Evolutionary conservation across 1,140 invertebrate species (phyloP), one percentile per base, ranked within the genome.

Genomic region (Brachionus sp.): DNA sequence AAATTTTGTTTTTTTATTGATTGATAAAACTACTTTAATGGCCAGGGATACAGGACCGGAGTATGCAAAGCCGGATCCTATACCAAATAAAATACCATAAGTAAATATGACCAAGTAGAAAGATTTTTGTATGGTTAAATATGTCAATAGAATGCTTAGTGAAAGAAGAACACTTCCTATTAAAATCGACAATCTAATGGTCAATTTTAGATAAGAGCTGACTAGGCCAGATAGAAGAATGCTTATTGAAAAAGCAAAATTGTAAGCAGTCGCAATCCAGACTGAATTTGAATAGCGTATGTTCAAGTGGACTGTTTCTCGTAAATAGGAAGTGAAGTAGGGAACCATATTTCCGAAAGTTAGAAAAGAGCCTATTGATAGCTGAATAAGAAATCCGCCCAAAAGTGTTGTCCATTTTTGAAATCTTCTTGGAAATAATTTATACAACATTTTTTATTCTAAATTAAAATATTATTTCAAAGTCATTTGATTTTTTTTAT

Each of bases 321-420:
- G 85, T 29, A 90, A 84, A 84, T 89, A 90, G 0, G 90, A 90
- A 7, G 87, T 89, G 77, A 90, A 85, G 84, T 90, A 90, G 7
- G 90, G 89, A 44, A 86, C 88, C 84, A 90, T 85, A 82, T 90
- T 90, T 6, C 75, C 78, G 23, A 82, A 64, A n/a, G 50, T 35
- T 10, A 44, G 29, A 39, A 68, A 62, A 25, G 53, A 37, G 39
- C 53, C 78, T 7, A 82, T 35, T 16, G 78, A 35, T 5, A 82
- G 23, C 23, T 82, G 78, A n/a, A 82, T 64, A 10, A 82, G 78
- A 42, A 82, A 44, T 23, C 78, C 78, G 5, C 78, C 78, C 7
- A 64, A 2, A 5, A 82, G 29, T 4, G 53, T 82, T 2, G 39
- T 50, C 46, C 53, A 78, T 62, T 78, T 78, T 25, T 78, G 42